Conservation (phyloP, 2,888 invertebrate genomes). For the Cantharis rustica region DNA sequence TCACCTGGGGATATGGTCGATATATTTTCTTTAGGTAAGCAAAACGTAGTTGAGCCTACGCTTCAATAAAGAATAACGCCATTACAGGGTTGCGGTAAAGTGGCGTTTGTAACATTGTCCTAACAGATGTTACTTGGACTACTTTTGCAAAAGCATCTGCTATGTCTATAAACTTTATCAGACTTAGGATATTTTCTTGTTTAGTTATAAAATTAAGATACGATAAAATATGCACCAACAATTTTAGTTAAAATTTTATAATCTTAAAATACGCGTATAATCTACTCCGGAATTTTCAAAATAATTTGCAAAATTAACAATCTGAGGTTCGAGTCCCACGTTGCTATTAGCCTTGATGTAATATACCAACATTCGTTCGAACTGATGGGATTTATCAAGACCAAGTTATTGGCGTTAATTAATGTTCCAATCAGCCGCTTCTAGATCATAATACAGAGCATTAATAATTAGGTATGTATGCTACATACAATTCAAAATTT, state of each 20-base stretch:
- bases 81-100: constrained; percentile 33
- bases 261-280: no score
- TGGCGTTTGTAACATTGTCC: constrained; percentile 30
- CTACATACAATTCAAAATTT: no score
- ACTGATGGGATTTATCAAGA: no score
- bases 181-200: constrained; percentile 25
- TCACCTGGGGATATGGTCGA: constrained; percentile 39
- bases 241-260: background rate
- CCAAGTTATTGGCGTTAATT: background rate
- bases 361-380: no score
- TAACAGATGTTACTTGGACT: constrained; percentile 32
- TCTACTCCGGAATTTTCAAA: no score
- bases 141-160: constrained; percentile 38
- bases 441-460: no score
- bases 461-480: no score
- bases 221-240: constrained; percentile 9
- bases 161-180: constrained; percentile 37
- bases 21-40: constrained; percentile 20
- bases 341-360: no score
- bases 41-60: constrained; percentile 25
- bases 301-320: no score
- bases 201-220: constrained; percentile 21
- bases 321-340: no score
- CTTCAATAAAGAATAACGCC: constrained; percentile 38
- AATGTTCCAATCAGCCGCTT: background rate